phyloP scores from a whole-genome alignment of 2,888 invertebrate species.

The Agonopterix heracliana region DNA sequence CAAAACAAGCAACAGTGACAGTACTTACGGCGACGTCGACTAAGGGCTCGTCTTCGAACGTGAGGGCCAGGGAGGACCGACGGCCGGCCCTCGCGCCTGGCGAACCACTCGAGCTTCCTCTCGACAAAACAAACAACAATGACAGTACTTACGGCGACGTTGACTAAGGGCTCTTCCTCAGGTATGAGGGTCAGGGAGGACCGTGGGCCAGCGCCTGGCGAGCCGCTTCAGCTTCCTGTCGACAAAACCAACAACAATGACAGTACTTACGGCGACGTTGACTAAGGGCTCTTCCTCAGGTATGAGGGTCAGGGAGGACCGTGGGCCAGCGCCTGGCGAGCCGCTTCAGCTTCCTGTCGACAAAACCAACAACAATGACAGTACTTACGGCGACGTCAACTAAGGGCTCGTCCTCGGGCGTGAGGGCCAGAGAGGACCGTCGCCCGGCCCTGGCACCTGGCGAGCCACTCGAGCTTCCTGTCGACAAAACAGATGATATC shows the following conservation, averaged over 20 bases:
- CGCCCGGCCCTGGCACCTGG: conserved; percentile 79
- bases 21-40: conserved; percentile 81
- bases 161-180: conserved; percentile 74
- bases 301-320: conserved; percentile 80
- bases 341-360: conserved; percentile 71
- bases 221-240: conserved; percentile 73
- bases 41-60: conserved; percentile 82
- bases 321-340: conserved; percentile 79
- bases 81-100: conserved; percentile 79
- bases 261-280: conserved; percentile 80
- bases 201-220: conserved; percentile 79
- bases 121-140: conserved; percentile 28
- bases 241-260: conserved; percentile 28
- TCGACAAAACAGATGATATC: conserved; percentile 25
- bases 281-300: conserved; percentile 76
- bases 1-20: conserved; percentile 28
- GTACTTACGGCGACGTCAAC: conserved; percentile 81
- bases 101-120: conserved; percentile 75
- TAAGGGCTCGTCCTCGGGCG: conserved; percentile 72
- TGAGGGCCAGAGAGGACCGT: conserved; percentile 81
- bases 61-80: conserved; percentile 81
- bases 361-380: conserved; percentile 27
- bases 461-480: conserved; percentile 76
- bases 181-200: conserved; percentile 81
- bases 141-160: conserved; percentile 78